phyloP scores from a whole-genome alignment of 2,888 invertebrate genomes.

The Bimastos eiseni region DNA sequence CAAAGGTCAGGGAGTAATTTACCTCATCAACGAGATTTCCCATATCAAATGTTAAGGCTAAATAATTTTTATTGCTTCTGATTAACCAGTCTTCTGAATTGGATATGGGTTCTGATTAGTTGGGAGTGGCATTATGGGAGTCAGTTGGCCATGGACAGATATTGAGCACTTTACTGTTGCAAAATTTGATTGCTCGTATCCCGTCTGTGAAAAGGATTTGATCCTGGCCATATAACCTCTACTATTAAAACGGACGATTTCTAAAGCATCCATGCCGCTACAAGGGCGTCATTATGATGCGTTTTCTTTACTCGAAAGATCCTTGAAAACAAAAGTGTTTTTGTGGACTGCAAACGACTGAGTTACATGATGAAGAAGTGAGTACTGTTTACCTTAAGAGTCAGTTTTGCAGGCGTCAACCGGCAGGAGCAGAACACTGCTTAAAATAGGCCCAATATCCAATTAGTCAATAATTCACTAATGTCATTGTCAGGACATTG shows the following conservation, averaged over 20 bases:
- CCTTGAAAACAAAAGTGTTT: background rate
- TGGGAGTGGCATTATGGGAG: background rate
- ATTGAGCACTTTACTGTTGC: background rate
- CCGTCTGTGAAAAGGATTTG: background rate
- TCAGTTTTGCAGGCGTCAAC: background rate
- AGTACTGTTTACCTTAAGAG: background rate
- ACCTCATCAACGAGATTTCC: background rate
- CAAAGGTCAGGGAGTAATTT: background rate
- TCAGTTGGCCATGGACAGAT: background rate
- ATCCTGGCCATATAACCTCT: background rate
- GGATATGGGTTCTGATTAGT: background rate
- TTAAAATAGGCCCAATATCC: background rate
- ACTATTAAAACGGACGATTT: no score
- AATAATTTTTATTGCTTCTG: constrained; percentile 13
- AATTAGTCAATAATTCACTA: background rate
- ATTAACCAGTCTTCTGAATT: background rate
- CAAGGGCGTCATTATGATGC: no score
- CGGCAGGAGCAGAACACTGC: background rate
- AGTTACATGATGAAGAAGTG: background rate
- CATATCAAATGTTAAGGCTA: background rate
- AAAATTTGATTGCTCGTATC: background rate
- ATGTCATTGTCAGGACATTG: background rate
- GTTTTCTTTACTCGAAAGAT: background rate
- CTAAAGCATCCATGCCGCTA: no score
- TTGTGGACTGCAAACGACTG: background rate